A percentile compares a stretch with the other conserved stretches of the same genome.
phyloP scores from a whole-genome alignment of 30 jellyfish, hydroid and myxozoan species.

The Euphysa ruthae region DNA sequence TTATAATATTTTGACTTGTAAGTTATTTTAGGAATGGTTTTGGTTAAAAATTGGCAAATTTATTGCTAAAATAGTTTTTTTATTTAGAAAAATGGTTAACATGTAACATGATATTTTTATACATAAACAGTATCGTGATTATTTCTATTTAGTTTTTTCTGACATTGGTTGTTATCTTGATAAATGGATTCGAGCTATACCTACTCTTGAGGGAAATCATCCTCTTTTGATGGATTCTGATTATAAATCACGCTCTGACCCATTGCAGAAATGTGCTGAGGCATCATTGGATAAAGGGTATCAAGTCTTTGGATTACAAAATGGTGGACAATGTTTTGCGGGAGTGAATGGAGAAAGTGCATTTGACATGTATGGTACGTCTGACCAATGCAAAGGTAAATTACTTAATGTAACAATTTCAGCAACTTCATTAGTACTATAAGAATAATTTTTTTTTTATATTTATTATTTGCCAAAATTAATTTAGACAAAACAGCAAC shows the following conservation, averaged over 20 bases:
- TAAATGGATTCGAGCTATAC: conserved; percentile 88
- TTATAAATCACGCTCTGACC: conserved; percentile 74
- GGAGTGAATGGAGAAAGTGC: conserved; percentile 66
- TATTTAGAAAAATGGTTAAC: too few relatives aligned
- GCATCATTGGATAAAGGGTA: conserved; percentile 89
- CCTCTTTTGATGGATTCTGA: conserved; percentile 84
- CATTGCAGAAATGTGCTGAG: conserved; percentile 94
- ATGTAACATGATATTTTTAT: too few relatives aligned
- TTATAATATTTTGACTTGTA: too few relatives aligned
- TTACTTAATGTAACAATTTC: too few relatives aligned
- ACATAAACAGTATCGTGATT: too few relatives aligned
- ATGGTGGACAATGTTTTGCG: conserved; percentile 98
- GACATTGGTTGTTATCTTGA: conserved; percentile 86
- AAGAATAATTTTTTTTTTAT: too few relatives aligned
- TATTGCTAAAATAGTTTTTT: too few relatives aligned
- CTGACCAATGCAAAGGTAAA: conserved; percentile 75
- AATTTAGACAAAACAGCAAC: too few relatives aligned
- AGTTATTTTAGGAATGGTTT: too few relatives aligned
- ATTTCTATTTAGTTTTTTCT: conserved; percentile 78
- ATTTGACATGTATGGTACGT: conserved; percentile 72
- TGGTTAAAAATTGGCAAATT: too few relatives aligned
- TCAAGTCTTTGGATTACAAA: conserved; percentile 77
- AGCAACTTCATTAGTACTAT: too few relatives aligned
- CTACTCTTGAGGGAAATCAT: conserved; percentile 94
- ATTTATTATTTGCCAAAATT: too few relatives aligned